Evolutionary conservation across 2,113 vertebrate genomes (phyloP), one percentile per base, ranked within the genome.

Genomic region (Istiophorus platypterus): DNA sequence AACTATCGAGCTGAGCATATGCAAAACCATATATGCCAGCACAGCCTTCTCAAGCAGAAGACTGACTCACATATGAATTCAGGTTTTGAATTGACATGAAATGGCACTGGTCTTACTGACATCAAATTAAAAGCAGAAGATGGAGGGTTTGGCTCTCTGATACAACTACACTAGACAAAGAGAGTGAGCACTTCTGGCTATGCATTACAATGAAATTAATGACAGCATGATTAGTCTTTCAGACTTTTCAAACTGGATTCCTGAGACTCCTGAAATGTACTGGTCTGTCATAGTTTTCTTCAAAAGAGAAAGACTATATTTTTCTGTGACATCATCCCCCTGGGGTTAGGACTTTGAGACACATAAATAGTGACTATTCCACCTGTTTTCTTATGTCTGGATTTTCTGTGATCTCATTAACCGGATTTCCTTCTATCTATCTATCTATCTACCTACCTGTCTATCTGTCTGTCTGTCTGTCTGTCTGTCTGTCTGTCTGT

Each of bases 71-170:
- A 0, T 4, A 45, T 24, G 22, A 41, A 6, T 59, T 52, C 45
- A 26, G 4, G 61, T 2, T 39, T 39, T 39, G 37, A 37, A 37
- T 37, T 37, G 8, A 37, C 8, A 5, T 8, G 34, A 37, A 37
- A 37, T 8, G 5, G 34, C 34, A 37, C 8, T 5, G 8, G 34
- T 37, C 8, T 37, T 8, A 10, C 7, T 11, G n/a, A n/a, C 39
- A 26, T 52, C 59, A 76, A 85, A 80, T 20, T 80, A 65, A 85
- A 85, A 85, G 65, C 59, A 66, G 17, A 20, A 69, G 51, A 20
- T 11, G 2, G 27, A 24, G 22, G 29, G 76, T 12, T 42, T 14
- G n/a, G 14, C 22, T 58, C 15, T 51, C 7, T 51, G 1, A 37
- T 12, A 24, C 29, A 68, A 47, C 31, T n/a, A 49, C 45, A 42